These are phyloP conservation scores for Tylochromis polylepis DNA, from an alignment of 2,113 vertebrate genomes.

Conservation along the genomic window DNA sequence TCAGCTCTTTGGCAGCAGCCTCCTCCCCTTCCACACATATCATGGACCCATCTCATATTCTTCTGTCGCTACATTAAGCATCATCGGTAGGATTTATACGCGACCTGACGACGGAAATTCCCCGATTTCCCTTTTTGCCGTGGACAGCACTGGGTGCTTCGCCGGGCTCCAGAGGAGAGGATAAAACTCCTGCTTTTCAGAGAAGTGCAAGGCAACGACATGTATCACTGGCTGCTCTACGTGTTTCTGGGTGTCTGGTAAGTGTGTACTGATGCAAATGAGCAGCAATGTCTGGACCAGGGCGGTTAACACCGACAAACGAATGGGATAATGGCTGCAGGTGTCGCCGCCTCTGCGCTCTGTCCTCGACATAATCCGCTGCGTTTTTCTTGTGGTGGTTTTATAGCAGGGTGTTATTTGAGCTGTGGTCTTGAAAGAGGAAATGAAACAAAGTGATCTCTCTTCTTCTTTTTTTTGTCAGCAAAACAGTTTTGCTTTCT, in stretches of 20 bases:
- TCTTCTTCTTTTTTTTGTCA: not conserved
- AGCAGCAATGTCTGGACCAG: not conserved
- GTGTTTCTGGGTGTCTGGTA: slow-evolving; percentile 68
- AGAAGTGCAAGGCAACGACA: slow-evolving; percentile 43
- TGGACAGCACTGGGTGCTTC: not conserved
- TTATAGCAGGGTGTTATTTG: not conserved
- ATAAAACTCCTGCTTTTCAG: not conserved
- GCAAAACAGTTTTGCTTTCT: not conserved
- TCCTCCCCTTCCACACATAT: not conserved
- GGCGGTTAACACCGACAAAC: not conserved
- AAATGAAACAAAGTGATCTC: too few species aligned
- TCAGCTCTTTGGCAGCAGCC: slow-evolving; percentile 4
- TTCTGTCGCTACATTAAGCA: not conserved
- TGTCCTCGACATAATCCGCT: not conserved
- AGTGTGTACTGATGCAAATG: slow-evolving; percentile 1
- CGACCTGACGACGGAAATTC: not conserved
- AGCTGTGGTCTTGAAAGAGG: not conserved
- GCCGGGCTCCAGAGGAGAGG: not conserved
- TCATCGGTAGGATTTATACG: not conserved
- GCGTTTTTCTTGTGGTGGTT: not conserved
- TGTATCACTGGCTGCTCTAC: slow-evolving; percentile 56
- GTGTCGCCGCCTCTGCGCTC: not conserved
- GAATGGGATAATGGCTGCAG: not conserved
- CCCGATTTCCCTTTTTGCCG: not conserved
- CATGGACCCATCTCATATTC: not conserved